Percentiles rank a stretch among this genome's conserved stretches.
These are phyloP conservation scores for Periophthalmodon schlosseri DNA, from an alignment of 2,113 vertebrate species.

Conservation along the genomic window DNA sequence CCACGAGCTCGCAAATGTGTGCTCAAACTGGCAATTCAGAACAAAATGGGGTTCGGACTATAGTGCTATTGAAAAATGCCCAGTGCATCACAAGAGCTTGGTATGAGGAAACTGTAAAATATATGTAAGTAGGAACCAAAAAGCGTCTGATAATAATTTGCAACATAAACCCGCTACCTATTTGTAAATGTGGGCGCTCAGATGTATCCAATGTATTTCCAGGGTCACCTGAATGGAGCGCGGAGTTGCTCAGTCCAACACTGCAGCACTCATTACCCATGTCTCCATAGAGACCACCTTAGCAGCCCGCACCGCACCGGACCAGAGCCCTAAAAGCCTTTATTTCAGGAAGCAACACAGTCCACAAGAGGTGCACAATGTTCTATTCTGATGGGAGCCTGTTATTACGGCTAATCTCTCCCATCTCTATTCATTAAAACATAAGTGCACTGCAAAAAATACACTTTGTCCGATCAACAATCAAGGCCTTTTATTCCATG, in stretches of 20 bases:
- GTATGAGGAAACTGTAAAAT: constrained; percentile 3
- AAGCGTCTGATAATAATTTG: background rate
- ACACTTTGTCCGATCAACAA: constrained; percentile 16
- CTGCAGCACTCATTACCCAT: constrained; percentile 71
- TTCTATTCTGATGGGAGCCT: constrained; percentile 22
- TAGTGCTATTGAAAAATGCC: constrained; percentile 30
- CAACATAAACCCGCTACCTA: background rate
- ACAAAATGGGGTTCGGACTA: constrained; percentile 40
- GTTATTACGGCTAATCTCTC: constrained; percentile 36
- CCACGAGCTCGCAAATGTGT: constrained; percentile 57
- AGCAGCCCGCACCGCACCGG: constrained; percentile 60
- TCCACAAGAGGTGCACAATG: constrained; percentile 41
- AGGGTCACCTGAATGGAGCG: constrained; percentile 67
- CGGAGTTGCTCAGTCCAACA: constrained; percentile 56
- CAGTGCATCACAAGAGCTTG: background rate
- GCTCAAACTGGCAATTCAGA: constrained; percentile 44
- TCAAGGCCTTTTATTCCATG: constrained; percentile 27
- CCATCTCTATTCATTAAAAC: constrained; percentile 26
- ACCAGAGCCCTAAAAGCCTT: constrained; percentile 68
- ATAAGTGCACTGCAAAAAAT: constrained; percentile 33
- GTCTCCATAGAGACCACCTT: constrained; percentile 81
- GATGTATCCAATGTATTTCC: constrained; percentile 49
- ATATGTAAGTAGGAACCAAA: background rate
- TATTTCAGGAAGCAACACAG: constrained; percentile 53
- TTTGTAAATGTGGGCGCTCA: background rate